These are phyloP conservation scores for Notothenia rossii DNA, from an alignment of 2,113 vertebrate species.

Conservation along the genomic window DNA sequence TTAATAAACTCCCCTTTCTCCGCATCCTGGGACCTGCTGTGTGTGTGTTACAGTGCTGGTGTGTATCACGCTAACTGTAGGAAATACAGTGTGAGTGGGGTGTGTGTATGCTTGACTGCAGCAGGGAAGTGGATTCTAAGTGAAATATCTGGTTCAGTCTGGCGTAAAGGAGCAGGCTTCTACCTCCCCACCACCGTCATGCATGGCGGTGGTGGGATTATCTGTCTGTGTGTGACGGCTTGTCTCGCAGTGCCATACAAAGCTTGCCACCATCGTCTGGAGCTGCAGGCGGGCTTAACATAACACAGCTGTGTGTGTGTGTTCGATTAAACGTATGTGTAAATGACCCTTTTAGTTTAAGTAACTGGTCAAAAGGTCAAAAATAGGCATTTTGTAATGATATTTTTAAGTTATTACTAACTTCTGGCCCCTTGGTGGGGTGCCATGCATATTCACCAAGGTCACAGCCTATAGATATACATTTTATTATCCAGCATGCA, in stretches of 20 bases:
- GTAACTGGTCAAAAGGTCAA: not conserved
- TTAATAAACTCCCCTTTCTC: constrained; percentile 19
- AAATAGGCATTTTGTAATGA: not conserved
- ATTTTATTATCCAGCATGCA: not conserved
- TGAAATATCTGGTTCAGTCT: constrained; percentile 78
- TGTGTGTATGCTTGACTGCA: constrained; percentile 57
- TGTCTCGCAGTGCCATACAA: constrained; percentile 53
- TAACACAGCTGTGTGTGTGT: constrained; percentile 19
- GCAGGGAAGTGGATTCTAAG: constrained; percentile 60
- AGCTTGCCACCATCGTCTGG: constrained; percentile 34
- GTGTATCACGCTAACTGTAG: constrained; percentile 39
- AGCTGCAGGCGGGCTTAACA: constrained; percentile 44
- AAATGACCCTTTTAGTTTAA: not conserved
- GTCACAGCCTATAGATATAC: no score
- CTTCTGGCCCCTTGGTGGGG: not conserved
- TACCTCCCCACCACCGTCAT: constrained; percentile 28
- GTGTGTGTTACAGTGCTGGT: constrained; percentile 35
- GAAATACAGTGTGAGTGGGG: constrained; percentile 28
- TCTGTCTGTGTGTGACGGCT: constrained; percentile 49
- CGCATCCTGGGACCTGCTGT: constrained; percentile 24
- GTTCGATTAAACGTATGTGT: not conserved
- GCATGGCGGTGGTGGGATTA: constrained; percentile 9
- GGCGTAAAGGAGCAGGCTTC: constrained; percentile 54
- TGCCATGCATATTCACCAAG: no score
- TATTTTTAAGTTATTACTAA: not conserved